Evolutionary conservation across 2,113 vertebrate species (phyloP).

Genomic region (Brevimyrus niger): DNA sequence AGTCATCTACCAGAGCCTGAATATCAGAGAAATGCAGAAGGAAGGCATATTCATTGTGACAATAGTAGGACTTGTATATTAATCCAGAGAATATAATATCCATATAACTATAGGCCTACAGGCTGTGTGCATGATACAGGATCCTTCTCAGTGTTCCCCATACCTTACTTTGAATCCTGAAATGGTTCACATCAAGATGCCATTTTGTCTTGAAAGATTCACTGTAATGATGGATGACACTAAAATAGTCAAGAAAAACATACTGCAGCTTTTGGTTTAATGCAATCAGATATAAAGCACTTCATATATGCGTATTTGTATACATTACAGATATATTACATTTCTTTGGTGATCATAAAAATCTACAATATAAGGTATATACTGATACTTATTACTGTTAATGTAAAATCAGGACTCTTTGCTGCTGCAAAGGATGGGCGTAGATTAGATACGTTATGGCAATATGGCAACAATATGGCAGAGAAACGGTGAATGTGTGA

Average conservation of each 20-base stretch:
- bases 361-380: neutral
- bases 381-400: neutral
- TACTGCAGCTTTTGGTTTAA: neutral
- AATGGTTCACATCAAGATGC: neutral
- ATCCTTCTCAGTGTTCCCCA: neutral
- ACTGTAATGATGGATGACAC: neutral
- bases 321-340: neutral
- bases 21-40: neutral
- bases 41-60: too few species aligned
- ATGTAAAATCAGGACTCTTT: neutral
- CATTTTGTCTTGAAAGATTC: neutral
- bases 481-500: neutral
- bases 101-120: neutral
- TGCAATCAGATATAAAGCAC: neutral
- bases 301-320: neutral
- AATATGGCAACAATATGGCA: neutral
- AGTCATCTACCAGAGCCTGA: neutral
- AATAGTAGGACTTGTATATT: neutral
- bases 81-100: neutral
- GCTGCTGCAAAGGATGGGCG: neutral
- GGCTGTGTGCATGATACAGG: neutral
- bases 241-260: neutral
- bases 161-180: neutral
- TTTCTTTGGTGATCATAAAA: conserved; percentile 6
- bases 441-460: neutral